These are phyloP conservation scores for Acanthurus tractus DNA, from an alignment of 2,797 vertebrate species.

Conservation along the genomic window DNA sequence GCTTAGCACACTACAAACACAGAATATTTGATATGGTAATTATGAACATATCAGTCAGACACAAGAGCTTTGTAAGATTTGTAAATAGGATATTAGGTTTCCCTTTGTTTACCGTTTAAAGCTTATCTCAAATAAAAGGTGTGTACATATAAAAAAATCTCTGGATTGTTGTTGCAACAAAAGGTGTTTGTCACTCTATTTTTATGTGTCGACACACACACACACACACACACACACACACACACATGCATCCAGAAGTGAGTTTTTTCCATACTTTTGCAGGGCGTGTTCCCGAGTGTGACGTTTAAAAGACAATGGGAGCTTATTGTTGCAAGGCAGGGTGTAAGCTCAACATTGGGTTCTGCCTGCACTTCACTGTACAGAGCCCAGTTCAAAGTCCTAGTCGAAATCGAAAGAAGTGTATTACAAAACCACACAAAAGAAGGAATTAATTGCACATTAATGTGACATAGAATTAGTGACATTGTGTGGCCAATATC, in stretches of 20 bases:
- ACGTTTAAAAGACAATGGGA: conserved; percentile 73
- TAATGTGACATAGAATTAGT: too few relatives aligned
- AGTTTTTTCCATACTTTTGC: conserved; percentile 62
- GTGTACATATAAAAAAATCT: conserved; percentile 17
- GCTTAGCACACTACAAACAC: background rate
- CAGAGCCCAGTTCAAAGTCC: conserved; percentile 27
- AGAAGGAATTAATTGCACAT: too few relatives aligned
- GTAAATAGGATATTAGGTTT: conserved; percentile 13
- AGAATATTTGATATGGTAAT: conserved; percentile 27
- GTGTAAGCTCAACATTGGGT: conserved; percentile 49
- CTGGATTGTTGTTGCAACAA: conserved; percentile 26
- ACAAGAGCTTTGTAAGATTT: conserved; percentile 13
- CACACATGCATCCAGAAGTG: conserved; percentile 36
- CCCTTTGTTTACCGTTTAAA: conserved; percentile 18
- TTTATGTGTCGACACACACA: conserved; percentile 27
- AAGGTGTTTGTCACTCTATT: conserved; percentile 34
- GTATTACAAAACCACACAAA: too few relatives aligned
- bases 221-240: conserved; percentile 12
- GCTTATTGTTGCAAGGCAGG: conserved; percentile 78
- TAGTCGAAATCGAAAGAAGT: background rate
- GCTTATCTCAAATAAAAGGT: conserved; percentile 18
- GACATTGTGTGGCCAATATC: too few relatives aligned
- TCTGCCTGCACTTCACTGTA: conserved; percentile 13
- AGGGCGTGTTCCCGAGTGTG: conserved; percentile 78
- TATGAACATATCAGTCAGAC: background rate